These are phyloP conservation scores for Jacana jacana DNA, from an alignment of 2,113 vertebrate genomes.

Conservation along the genomic window DNA sequence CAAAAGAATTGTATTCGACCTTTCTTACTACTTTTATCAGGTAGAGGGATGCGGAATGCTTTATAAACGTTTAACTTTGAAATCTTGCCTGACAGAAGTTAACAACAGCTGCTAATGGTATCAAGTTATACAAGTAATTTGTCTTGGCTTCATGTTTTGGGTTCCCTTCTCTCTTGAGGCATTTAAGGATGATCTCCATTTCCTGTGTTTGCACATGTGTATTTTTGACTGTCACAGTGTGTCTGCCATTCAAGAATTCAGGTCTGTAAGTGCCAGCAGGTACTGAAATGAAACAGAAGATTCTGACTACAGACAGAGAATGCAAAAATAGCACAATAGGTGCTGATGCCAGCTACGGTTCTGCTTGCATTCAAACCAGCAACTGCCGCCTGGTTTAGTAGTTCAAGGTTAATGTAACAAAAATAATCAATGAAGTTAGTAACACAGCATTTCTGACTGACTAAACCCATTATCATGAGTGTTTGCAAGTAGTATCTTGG, in stretches of 20 bases:
- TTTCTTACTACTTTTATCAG: not conserved
- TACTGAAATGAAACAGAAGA: not conserved
- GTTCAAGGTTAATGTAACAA: slow-evolving; percentile 54
- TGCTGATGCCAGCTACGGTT: not conserved
- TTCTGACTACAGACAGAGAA: not conserved
- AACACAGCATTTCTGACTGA: not conserved
- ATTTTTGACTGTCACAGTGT: not conserved
- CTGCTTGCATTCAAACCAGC: not conserved
- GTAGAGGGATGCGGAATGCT: not conserved
- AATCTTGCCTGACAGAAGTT: not conserved
- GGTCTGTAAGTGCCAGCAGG: not conserved
- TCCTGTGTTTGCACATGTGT: not conserved
- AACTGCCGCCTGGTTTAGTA: not conserved
- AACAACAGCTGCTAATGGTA: not conserved
- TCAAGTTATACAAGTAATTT: not conserved
- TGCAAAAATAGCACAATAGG: not conserved
- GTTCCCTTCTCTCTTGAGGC: not conserved
- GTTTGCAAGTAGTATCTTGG: not conserved
- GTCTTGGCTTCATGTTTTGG: not conserved
- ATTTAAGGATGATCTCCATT: not conserved
- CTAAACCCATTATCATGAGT: not conserved
- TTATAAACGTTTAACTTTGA: not conserved
- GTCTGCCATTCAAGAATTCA: not conserved
- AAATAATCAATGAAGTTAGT: slow-evolving; percentile 37
- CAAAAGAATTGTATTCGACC: not conserved